Evolutionary conservation across 1,140 invertebrate species (phyloP), one percentile per base, ranked within the genome.

Genomic region (Bombus confusus): DNA sequence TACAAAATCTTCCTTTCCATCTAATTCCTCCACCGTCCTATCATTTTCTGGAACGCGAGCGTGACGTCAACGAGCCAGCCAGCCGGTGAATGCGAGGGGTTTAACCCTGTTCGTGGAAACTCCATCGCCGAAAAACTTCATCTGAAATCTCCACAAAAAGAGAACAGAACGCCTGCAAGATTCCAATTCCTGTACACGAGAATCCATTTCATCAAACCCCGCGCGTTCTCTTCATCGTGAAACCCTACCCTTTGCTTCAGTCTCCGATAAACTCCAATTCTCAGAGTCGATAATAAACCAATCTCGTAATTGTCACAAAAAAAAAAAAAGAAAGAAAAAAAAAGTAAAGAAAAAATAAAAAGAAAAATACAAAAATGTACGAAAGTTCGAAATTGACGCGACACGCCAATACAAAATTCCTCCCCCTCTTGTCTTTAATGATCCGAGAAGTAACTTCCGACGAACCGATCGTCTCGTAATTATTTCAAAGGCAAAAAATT

Each of bases 311-410:
- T 71, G 12, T 39, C 1, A 25, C 3, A 28, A 22, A 22, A 18
- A 68, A 1, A 15, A 18, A 18, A 0, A 2, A 18, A 6, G 1
- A 6, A 18, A 47, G 15, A 8, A 28, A 25, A 25, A n/a, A 31
- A n/a, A 3, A 28, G 12, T n/a, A n/a, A 28, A 28, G 10, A 52
- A 15, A 13, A 13, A 4, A 8, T 9, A 12, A n/a, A 12, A 4
- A n/a, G 2, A 62, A 28, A 62, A 62, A 13, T 12, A n/a, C 3
- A 22, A 1, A n/a, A n/a, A 62, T 62, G 13, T n/a, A 13, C 3
- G 59, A 62, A 62, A 62, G n/a, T 28, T 62, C 28, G 12, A 62
- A 41, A 59, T 73, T 15, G 25, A 22, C 62, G 13, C 34, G 25
- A 31, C 43, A 77, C 41, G 37, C 15, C 15, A 6, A 47, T 18